Evolutionary conservation across 2,888 invertebrate genomes (phyloP).

Genomic region (Muscina levida): DNA sequence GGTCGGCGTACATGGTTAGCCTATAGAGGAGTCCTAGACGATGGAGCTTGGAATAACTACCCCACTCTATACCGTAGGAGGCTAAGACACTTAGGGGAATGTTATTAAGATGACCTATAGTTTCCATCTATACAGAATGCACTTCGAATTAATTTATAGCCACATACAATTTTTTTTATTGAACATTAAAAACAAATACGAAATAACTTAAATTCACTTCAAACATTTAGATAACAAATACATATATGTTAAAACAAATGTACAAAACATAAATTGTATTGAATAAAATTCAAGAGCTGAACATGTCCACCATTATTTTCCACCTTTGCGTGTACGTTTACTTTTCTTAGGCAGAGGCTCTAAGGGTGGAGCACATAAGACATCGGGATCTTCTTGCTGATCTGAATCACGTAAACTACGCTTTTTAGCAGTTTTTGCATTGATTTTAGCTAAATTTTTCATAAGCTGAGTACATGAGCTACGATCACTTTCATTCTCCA

Average conservation of each 20-base stretch:
- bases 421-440: slow-evolving; percentile 70
- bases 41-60: too few species aligned
- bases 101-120: too few species aligned
- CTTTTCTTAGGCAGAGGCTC: slow-evolving; percentile 66
- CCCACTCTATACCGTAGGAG: too few species aligned
- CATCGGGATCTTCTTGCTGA: slow-evolving; percentile 57
- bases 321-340: slow-evolving; percentile 59
- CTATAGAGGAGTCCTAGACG: too few species aligned
- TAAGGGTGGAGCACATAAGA: slow-evolving; percentile 59
- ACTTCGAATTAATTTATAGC: too few species aligned
- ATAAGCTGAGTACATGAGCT: slow-evolving; percentile 70
- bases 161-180: too few species aligned
- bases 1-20: too few species aligned
- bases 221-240: neutral
- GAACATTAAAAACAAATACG: too few species aligned
- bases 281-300: neutral
- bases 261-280: neutral
- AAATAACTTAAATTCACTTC: neutral
- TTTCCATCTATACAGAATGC: too few species aligned
- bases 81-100: too few species aligned
- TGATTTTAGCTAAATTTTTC: slow-evolving; percentile 73
- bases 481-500: slow-evolving; percentile 70
- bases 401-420: slow-evolving; percentile 68
- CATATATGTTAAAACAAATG: neutral
- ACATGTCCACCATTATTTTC: slow-evolving; percentile 50